Evolutionary conservation across 2,888 invertebrate species (phyloP).

Genomic region (Ochropleura plecta): DNA sequence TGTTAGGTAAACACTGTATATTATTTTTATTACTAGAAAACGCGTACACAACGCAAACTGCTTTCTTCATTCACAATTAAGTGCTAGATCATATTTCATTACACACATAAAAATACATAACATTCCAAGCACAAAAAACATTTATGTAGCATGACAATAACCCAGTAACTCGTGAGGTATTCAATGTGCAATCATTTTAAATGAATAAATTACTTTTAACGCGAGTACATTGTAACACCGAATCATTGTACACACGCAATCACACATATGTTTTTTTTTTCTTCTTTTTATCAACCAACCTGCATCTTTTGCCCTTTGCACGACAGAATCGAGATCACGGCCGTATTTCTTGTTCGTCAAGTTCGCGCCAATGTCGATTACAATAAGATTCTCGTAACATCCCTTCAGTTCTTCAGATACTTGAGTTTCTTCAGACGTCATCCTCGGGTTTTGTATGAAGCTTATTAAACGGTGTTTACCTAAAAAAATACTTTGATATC

Average conservation of each 20-base stretch:
- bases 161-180: slow-evolving; percentile 65
- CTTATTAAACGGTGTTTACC: slow-evolving; percentile 89
- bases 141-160: slow-evolving; percentile 61
- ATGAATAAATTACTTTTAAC: slow-evolving; percentile 73
- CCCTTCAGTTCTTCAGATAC: slow-evolving; percentile 92
- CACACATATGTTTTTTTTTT: slow-evolving; percentile 60
- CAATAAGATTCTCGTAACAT: slow-evolving; percentile 97
- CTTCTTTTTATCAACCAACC: slow-evolving; percentile 88
- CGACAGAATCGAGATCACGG: slow-evolving; percentile 97
- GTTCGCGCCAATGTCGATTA: slow-evolving; percentile 98
- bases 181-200: slow-evolving; percentile 68
- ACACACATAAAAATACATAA: slow-evolving; percentile 43
- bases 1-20: slow-evolving; percentile 7
- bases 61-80: slow-evolving; percentile 50
- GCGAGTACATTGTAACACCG: slow-evolving; percentile 64
- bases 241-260: slow-evolving; percentile 71
- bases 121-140: slow-evolving; percentile 47
- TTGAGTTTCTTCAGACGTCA: slow-evolving; percentile 89
- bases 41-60: slow-evolving; percentile 5
- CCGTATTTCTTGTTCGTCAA: slow-evolving; percentile 98
- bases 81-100: slow-evolving; percentile 59
- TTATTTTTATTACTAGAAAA: slow-evolving; percentile 20
- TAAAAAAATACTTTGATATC: slow-evolving; percentile 68
- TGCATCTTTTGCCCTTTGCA: slow-evolving; percentile 97
- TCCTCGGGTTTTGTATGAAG: slow-evolving; percentile 86